Evolutionary conservation across 30 jellyfish, hydroid and myxozoan species (phyloP).

Genomic region (Aurelia coerulea): DNA sequence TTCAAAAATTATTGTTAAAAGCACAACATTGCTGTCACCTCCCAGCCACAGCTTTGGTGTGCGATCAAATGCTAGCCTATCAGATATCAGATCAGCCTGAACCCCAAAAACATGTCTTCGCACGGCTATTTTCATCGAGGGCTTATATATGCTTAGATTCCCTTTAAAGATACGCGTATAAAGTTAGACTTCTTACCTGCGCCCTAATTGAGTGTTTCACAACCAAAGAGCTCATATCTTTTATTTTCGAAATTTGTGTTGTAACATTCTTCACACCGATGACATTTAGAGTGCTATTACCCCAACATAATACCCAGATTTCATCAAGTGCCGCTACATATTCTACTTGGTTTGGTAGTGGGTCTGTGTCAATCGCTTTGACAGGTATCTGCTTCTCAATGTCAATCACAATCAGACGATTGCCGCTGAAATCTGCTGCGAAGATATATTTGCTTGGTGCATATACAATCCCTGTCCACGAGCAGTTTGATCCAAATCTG

Average conservation of each 20-base stretch:
- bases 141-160: too few species aligned
- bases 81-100: too few species aligned
- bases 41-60: too few species aligned
- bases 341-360: constrained; percentile 40
- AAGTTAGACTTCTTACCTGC: background rate
- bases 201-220: constrained; percentile 25
- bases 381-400: constrained; percentile 27
- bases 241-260: constrained; percentile 2
- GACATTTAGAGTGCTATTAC: constrained; percentile 35
- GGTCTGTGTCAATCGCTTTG: constrained; percentile 41
- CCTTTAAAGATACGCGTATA: too few species aligned
- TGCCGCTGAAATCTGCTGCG: constrained; percentile 40
- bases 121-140: too few species aligned
- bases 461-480: constrained; percentile 18
- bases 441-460: constrained; percentile 6
- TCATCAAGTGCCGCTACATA: constrained; percentile 51
- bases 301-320: constrained; percentile 68
- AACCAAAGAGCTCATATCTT: constrained; percentile 7
- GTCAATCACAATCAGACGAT: constrained; percentile 32
- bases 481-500: constrained; percentile 3
- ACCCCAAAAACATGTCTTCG: too few species aligned
- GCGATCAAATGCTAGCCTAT: too few species aligned
- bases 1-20: too few species aligned
- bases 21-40: too few species aligned
- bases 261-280: constrained; percentile 27